Evolutionary conservation across 1,140 invertebrate genomes (phyloP), one percentile per base, ranked within the genome.

Genomic region (Dysdera silvatica): DNA sequence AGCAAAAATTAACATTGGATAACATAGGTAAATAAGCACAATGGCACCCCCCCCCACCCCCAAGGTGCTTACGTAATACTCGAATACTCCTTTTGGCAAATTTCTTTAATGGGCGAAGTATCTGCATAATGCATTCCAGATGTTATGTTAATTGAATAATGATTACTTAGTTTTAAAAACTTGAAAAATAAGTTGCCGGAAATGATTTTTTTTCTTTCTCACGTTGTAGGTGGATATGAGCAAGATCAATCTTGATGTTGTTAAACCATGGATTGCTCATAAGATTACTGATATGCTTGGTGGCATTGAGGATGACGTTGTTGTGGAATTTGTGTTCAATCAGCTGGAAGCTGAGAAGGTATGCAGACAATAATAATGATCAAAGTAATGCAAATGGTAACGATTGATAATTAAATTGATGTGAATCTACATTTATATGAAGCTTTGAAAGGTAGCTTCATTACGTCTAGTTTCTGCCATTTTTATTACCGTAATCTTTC

Each of bases 141-240:
- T 65, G 14, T 23, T 53, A 45, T 18, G 52, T 35, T 33, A 32
- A 56, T 45, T 59, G 24, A 41, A 48, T 58, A 23, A 43, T n/a
- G n/a, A n/a, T n/a, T n/a, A n/a, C n/a, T n/a, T n/a, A 35, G 35
- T 51, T 37, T 61, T 4, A 35, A 49, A 28, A 1, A 49, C 32
- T 57, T 47, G 47, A 52, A 1, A n/a, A 8, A 16, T 32, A 31
- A 18, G 51, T 53, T 53, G 10, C 18, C 12, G 28, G n/a, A 48
- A 49, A 6, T 51, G 18, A 58, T 59, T 56, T 67, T 65, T 64
- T 68, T 71, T 78, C 79, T 40, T n/a, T n/a, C n/a, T n/a, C n/a
- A n/a, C n/a, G n/a, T n/a, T n/a, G n/a, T 70, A 96, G 92, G 90
- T 99, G 74, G 95, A 99, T 76, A 96, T 98, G 90, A 87, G 86